Evolutionary conservation across 64 coral and sea anemone genomes (phyloP).

Genomic region (Acropora yongei): DNA sequence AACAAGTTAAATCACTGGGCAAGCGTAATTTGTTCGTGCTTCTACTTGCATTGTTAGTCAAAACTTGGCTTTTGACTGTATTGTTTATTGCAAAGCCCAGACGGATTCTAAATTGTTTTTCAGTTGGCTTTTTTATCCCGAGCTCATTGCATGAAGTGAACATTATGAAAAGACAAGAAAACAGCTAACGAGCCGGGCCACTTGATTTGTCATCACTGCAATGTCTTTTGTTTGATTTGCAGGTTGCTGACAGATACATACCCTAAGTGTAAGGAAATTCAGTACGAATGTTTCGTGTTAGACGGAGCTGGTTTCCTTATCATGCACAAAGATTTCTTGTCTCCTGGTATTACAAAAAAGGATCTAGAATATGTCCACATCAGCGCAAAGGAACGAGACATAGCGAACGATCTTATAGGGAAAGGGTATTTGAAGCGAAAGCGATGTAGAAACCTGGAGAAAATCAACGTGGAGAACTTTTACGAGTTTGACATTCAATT

Average conservation of each 20-base stretch:
- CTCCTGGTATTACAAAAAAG: neutral
- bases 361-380: constrained; percentile 40
- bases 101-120: too few relatives aligned
- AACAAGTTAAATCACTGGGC: too few relatives aligned
- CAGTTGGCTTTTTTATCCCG: too few relatives aligned
- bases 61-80: too few relatives aligned
- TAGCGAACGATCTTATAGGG: constrained; percentile 20
- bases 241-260: constrained; percentile 26
- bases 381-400: constrained; percentile 8
- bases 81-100: too few relatives aligned
- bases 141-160: too few relatives aligned
- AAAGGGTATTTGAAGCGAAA: constrained; percentile 17
- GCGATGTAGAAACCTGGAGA: constrained; percentile 5
- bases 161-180: too few relatives aligned
- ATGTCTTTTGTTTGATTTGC: neutral
- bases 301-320: constrained; percentile 16
- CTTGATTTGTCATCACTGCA: too few relatives aligned
- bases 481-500: constrained; percentile 8
- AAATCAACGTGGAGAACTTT: neutral
- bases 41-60: too few relatives aligned
- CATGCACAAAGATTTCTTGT: constrained; percentile 39
- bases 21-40: too few relatives aligned
- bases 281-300: constrained; percentile 24
- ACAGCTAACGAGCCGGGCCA: too few relatives aligned
- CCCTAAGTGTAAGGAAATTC: neutral